Base-by-base conservation (phyloP, 2,888 invertebrate genomes). In the Parnassius glacialis region DNA sequence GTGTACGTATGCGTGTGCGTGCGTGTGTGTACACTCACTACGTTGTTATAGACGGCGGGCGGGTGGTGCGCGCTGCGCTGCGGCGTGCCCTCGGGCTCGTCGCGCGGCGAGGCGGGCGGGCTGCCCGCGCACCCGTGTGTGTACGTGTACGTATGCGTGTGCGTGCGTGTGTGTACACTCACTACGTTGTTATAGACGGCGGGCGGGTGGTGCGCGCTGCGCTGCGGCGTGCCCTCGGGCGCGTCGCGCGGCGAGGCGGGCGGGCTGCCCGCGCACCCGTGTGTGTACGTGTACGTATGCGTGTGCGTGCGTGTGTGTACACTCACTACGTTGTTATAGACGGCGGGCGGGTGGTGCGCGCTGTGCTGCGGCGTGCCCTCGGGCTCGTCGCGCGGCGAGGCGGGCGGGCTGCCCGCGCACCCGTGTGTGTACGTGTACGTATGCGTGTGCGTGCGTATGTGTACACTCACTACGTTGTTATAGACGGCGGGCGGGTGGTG, bases 91-190 rank as follows among this genome's bases (percentile, higher is more conserved):
- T 67, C 68, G 45, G 60, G 64, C 41, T 68, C 67, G 51, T 70
- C 71, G 0, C 76, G 76, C 2, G 80, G 79, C 10, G 84, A 78
- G 53, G 80, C 59, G 74, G 84, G 79, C 74, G 48, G 73, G 59
- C 68, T 73, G 68, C 65, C 57, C 57, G 70, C 25, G 70, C 52
- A 43, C 61, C 70, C 52, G n/a, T n/a, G n/a, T n/a, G n/a, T n/a
- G 20, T 20, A 20, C 20, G 20, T 20, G 20, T 20, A 20, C 20
- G 20, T 20, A 20, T 20, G 20, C 20, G 20, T 20, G 20, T 20
- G n/a, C 5, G 5, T 45, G 12, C 7, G 45, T 45, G 5, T 34
- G 34, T 34, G 7, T 7, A 5, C 45, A 12, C 43, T 45, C 45
- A 45, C 45, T 11, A 12, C 12, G 45, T n/a, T 80, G 60, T 83